These are phyloP conservation scores for Ridgeia piscesae DNA, from an alignment of 1,140 invertebrate species.

Conservation along the genomic window DNA sequence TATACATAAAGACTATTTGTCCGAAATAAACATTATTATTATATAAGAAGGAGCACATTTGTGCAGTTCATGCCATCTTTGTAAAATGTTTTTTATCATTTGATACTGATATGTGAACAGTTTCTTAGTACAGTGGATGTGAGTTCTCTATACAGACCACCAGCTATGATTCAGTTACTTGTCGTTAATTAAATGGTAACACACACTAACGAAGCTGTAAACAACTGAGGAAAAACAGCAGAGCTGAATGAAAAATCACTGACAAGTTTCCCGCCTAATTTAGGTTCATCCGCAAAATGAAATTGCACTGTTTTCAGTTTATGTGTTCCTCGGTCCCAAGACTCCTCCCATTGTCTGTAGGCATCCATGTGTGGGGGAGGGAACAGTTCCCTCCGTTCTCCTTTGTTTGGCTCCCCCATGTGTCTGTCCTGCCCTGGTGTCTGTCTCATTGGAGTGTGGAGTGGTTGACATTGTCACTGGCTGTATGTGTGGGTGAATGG, in stretches of 20 bases:
- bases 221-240: neutral
- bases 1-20: too few relatives aligned
- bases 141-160: neutral
- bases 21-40: too few relatives aligned
- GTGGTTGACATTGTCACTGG: neutral
- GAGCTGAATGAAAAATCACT: neutral
- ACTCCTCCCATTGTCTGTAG: neutral
- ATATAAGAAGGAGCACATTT: too few relatives aligned
- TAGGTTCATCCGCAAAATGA: neutral
- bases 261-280: neutral
- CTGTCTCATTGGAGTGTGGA: too few relatives aligned
- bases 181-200: neutral
- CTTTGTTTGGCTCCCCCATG: neutral
- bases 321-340: neutral
- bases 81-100: too few relatives aligned
- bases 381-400: neutral
- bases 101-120: too few relatives aligned
- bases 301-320: neutral
- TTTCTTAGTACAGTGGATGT: neutral
- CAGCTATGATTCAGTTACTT: neutral
- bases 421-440: too few relatives aligned
- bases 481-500: neutral
- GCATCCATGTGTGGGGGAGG: neutral
- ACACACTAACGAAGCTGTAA: neutral
- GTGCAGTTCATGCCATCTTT: too few relatives aligned